phyloP scores from a whole-genome alignment of 2,113 vertebrate species.

The Chelonoidis abingdonii region DNA sequence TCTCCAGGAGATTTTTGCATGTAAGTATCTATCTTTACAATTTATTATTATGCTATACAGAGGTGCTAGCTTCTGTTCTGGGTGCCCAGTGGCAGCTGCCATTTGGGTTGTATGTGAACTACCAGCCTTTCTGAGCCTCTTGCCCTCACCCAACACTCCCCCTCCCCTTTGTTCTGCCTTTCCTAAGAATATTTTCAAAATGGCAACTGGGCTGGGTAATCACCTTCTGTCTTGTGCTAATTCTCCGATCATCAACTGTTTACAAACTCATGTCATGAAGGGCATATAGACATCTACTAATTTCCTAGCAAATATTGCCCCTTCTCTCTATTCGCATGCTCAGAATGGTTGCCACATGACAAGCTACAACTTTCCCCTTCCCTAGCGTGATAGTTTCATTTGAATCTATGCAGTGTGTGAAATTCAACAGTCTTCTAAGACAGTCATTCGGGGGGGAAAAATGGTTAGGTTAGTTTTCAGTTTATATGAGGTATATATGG shows the following conservation, averaged over 20 bases:
- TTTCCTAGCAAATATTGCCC: neutral
- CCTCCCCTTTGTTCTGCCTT: neutral
- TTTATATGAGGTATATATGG: neutral
- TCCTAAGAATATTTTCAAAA: neutral
- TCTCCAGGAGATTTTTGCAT: neutral
- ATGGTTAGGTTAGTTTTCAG: neutral
- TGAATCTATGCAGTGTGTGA: neutral
- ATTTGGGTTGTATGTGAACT: neutral
- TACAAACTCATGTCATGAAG: neutral
- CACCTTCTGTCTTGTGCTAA: neutral
- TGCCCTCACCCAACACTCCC: neutral
- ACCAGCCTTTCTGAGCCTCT: neutral
- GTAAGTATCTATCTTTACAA: neutral
- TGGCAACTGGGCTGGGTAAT: neutral
- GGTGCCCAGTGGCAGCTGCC: neutral
- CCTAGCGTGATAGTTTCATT: neutral
- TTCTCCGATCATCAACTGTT: neutral
- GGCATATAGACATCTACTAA: neutral
- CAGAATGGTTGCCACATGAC: neutral
- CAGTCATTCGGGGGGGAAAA: neutral
- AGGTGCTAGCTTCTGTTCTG: neutral
- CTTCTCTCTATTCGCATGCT: neutral
- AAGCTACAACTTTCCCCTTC: neutral
- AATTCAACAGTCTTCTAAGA: neutral
- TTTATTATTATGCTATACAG: neutral